Conservation (phyloP, 2,797 vertebrate species). For the Sitta carolinensis region DNA sequence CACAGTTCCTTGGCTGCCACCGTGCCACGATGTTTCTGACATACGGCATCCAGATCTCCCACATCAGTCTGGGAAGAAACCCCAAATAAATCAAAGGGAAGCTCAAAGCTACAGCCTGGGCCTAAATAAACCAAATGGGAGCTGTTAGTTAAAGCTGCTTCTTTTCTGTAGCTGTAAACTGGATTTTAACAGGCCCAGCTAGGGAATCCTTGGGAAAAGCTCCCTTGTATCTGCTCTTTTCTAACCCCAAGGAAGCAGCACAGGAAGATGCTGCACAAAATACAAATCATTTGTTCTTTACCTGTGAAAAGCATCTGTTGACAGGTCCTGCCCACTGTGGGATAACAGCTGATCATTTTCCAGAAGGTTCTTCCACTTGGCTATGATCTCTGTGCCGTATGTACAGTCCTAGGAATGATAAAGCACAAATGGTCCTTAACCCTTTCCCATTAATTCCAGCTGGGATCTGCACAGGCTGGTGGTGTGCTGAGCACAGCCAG, state of each 20-base stretch:
- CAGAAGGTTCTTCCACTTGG: conserved; percentile 92
- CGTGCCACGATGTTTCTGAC: conserved; percentile 84
- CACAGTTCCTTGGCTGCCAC: conserved; percentile 93
- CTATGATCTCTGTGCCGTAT: conserved; percentile 88
- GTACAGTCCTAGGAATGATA: conserved; percentile 82
- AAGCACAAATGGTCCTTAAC: not conserved
- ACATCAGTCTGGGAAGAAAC: conserved; percentile 82
- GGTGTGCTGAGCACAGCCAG: not conserved
- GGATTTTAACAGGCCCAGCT: not conserved
- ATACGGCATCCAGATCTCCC: conserved; percentile 95
- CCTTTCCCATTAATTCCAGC: not conserved
- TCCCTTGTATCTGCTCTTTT: not conserved
- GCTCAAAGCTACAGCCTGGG: not conserved
- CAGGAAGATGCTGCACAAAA: not conserved
- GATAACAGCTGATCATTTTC: conserved; percentile 88
- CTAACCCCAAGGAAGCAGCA: not conserved
- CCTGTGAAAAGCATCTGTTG: conserved; percentile 97
- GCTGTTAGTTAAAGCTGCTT: not conserved
- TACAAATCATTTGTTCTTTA: conserved; percentile 18
- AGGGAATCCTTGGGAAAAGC: not conserved
- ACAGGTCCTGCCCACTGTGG: conserved; percentile 84
- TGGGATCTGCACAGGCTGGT: not conserved
- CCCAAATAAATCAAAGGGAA: not conserved
- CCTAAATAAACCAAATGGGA: not conserved
- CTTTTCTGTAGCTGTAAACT: not conserved